A percentile compares a stretch with the other conserved stretches of the same genome.
phyloP scores from a whole-genome alignment of 2,113 vertebrate species.

The Aleadryas rufinucha region DNA sequence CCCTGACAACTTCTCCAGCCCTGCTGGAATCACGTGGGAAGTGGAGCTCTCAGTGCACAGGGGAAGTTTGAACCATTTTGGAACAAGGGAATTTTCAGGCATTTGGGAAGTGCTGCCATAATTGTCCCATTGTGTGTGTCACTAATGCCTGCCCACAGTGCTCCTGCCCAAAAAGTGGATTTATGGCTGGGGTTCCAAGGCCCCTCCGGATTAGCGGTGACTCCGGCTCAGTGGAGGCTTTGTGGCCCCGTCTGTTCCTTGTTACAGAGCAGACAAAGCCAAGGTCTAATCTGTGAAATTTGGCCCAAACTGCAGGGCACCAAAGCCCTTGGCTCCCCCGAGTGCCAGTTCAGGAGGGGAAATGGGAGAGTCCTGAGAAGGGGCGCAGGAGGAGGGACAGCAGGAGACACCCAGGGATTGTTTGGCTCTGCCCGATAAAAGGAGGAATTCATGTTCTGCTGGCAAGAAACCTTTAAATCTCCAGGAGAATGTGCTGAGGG shows the following conservation, averaged over 20 bases:
- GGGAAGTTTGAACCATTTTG: background rate
- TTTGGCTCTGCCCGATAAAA: conserved; percentile 27
- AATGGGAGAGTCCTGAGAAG: conserved; percentile 53
- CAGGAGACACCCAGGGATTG: conserved; percentile 5
- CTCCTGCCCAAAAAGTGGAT: conserved; percentile 22
- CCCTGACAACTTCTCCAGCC: background rate
- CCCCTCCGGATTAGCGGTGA: background rate
- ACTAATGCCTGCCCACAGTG: background rate
- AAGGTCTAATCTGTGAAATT: conserved; percentile 48
- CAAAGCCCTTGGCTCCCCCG: background rate
- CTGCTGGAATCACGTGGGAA: background rate
- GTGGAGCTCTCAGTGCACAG: rapidly evolving
- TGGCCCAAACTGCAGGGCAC: conserved; percentile 12
- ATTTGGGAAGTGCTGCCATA: background rate
- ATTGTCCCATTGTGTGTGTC: background rate
- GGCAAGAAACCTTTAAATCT: conserved; percentile 45
- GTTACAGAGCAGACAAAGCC: background rate
- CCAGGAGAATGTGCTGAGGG: conserved; percentile 36
- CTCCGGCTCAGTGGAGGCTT: background rate
- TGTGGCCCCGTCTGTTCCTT: conserved; percentile 13
- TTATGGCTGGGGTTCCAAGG: background rate
- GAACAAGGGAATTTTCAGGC: background rate
- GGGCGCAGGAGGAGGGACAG: background rate
- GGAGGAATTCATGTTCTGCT: conserved; percentile 51
- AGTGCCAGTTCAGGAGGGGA: conserved; percentile 17